These are phyloP conservation scores for Trissolcus brochymenae DNA, from an alignment of 2,888 invertebrate genomes.

Conservation along the genomic window DNA sequence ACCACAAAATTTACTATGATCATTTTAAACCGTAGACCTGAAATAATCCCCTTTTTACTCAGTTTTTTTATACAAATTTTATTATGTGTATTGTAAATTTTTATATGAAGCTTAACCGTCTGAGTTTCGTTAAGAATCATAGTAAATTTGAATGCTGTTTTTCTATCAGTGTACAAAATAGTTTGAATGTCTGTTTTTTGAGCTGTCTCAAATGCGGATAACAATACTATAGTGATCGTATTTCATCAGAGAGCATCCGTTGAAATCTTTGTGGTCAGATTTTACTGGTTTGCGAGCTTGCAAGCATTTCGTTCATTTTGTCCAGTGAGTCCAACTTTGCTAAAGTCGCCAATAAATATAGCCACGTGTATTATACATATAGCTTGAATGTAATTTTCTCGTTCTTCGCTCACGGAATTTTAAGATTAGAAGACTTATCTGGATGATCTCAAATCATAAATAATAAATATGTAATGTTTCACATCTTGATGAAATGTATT, in stretches of 20 bases:
- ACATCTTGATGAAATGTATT: not conserved
- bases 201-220: slow-evolving; percentile 27
- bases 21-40: no score
- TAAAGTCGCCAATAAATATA: slow-evolving; percentile 27
- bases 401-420: slow-evolving; percentile 17
- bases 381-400: slow-evolving; percentile 23
- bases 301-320: slow-evolving; percentile 24
- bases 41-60: no score
- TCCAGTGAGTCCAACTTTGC: slow-evolving; percentile 16
- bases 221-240: slow-evolving; percentile 25
- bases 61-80: no score
- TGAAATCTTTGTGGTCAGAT: slow-evolving; percentile 44
- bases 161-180: no score
- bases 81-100: no score
- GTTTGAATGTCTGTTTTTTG: no score
- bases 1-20: no score
- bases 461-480: not conserved
- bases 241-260: slow-evolving; percentile 46
- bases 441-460: no score
- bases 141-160: no score
- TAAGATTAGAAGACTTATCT: not conserved
- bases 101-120: no score
- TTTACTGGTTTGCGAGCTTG: slow-evolving; percentile 21
- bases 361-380: slow-evolving; percentile 27
- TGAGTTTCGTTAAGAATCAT: no score